Conservation (phyloP, 2,797 vertebrate species). For the Amblyopsis hoosieri region DNA sequence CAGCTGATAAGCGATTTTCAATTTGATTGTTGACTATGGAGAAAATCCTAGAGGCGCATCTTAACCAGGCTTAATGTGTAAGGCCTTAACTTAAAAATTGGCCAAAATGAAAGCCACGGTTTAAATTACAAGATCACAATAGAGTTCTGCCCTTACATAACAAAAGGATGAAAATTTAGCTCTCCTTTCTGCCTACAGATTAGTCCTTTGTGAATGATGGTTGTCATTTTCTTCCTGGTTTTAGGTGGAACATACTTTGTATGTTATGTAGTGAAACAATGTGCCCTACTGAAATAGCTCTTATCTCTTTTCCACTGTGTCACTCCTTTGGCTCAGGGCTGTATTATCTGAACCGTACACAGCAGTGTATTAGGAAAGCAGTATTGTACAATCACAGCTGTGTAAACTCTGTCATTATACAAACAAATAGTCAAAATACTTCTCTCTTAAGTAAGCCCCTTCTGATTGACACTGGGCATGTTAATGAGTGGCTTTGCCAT, state of each 20-base stretch:
- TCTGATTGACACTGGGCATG: conserved; percentile 37
- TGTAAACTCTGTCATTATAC: no score
- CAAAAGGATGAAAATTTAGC: conserved; percentile 47
- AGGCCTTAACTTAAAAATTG: not conserved
- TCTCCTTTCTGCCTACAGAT: conserved; percentile 73
- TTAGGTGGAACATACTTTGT: no score
- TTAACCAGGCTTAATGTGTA: no score
- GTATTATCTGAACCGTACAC: conserved; percentile 53
- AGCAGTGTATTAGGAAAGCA: conserved; percentile 29
- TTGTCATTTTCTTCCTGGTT: conserved; percentile 15
- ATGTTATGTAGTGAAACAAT: no score
- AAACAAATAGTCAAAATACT: no score
- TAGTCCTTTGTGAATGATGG: conserved; percentile 74
- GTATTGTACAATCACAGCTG: conserved; percentile 17
- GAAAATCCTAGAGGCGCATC: no score
- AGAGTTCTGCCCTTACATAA: conserved; percentile 50
- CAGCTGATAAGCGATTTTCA: no score
- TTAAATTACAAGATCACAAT: conserved; percentile 4
- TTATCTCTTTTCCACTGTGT: conserved; percentile 29
- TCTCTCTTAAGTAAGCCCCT: not conserved
- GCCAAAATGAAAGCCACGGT: not conserved
- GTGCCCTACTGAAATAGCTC: conserved; percentile 41
- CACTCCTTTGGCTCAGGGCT: conserved; percentile 73
- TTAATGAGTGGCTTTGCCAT: conserved; percentile 35
- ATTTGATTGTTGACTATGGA: no score